phyloP scores from a whole-genome alignment of 2,888 invertebrate genomes.

The Lymantria dispar region DNA sequence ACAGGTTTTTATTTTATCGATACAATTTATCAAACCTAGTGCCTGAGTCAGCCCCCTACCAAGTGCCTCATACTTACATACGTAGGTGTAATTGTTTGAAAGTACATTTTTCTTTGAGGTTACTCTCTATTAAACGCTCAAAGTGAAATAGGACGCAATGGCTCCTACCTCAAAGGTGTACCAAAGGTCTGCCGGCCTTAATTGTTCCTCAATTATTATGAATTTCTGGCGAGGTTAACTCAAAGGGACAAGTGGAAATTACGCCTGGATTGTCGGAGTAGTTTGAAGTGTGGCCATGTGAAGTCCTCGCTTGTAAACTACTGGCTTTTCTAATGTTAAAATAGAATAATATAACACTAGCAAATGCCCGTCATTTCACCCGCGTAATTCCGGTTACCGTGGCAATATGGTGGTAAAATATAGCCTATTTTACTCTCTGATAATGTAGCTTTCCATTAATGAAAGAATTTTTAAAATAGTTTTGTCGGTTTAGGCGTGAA shows the following conservation, averaged over 20 bases:
- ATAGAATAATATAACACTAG: neutral
- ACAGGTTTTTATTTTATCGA: slow-evolving; percentile 23
- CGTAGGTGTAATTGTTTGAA: slow-evolving; percentile 79
- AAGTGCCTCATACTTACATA: slow-evolving; percentile 77
- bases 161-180: slow-evolving; percentile 71
- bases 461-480: no score
- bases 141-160: slow-evolving; percentile 77
- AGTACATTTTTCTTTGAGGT: slow-evolving; percentile 83
- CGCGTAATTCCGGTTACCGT: no score
- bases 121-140: slow-evolving; percentile 79
- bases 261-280: slow-evolving; percentile 15
- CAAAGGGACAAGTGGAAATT: slow-evolving; percentile 54
- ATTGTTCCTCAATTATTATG: slow-evolving; percentile 80
- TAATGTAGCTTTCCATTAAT: no score
- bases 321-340: neutral
- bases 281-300: slow-evolving; percentile 13
- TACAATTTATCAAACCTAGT: slow-evolving; percentile 39
- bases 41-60: slow-evolving; percentile 70
- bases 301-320: slow-evolving; percentile 1
- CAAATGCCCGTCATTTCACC: no score
- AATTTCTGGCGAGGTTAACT: slow-evolving; percentile 56
- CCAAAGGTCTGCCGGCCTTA: slow-evolving; percentile 59
- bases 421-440: no score
- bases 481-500: no score
- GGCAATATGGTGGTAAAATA: no score